A percentile compares a stretch with the other conserved stretches of the same genome.
These are phyloP conservation scores for Sciurus niger DNA, from an alignment of 2,113 vertebrate species.

Conservation along the genomic window DNA sequence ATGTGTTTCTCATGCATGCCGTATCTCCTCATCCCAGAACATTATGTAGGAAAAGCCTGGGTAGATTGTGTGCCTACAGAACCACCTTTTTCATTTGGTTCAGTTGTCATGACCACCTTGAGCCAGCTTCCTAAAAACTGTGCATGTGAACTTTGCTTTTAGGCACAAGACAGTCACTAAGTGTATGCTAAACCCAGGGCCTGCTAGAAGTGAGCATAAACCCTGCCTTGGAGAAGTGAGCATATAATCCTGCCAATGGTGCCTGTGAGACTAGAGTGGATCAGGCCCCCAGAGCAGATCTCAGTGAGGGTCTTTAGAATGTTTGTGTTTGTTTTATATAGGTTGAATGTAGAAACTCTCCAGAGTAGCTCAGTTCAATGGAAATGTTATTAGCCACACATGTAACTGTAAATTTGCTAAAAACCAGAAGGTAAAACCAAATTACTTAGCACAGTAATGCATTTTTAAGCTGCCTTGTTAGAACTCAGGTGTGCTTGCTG, in stretches of 20 bases:
- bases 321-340: neutral
- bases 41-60: neutral
- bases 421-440: neutral
- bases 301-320: neutral
- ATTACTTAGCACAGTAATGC: neutral
- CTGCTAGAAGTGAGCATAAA: too few species aligned
- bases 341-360: neutral
- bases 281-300: neutral
- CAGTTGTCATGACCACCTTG: neutral
- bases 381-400: neutral
- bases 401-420: neutral
- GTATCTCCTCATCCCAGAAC: neutral
- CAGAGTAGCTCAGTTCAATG: neutral
- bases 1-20: neutral
- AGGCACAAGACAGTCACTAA: neutral
- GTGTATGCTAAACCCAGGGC: neutral
- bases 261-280: neutral
- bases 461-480: neutral
- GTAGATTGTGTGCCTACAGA: neutral
- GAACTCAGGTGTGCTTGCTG: neutral
- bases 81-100: neutral
- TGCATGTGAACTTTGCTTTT: slow-evolving; percentile 15
- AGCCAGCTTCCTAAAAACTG: neutral
- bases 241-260: neutral
- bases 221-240: neutral